phyloP scores from a whole-genome alignment of 2,888 invertebrate genomes.

The Leptinotarsa peninsularis region DNA sequence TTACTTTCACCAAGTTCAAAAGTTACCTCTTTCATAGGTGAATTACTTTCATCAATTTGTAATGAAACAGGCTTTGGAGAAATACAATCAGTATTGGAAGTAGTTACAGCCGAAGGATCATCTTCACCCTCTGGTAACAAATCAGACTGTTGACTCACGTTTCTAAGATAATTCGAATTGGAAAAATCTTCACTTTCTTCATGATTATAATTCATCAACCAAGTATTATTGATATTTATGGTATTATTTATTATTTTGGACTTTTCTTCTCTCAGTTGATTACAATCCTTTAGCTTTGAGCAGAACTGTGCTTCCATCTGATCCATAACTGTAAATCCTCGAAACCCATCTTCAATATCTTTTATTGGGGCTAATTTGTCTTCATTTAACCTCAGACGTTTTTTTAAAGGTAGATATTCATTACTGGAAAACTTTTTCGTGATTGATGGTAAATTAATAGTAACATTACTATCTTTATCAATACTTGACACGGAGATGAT shows the following conservation, averaged over 20 bases:
- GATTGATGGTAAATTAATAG: slow-evolving; percentile 32
- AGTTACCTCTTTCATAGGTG: neutral
- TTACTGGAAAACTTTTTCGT: slow-evolving; percentile 33
- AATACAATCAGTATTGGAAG: neutral
- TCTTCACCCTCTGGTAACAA: neutral
- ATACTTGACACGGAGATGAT: slow-evolving; percentile 26
- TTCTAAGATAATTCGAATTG: neutral
- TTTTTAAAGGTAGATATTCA: slow-evolving; percentile 33
- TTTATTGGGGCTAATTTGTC: slow-evolving; percentile 4
- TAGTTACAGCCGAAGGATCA: neutral
- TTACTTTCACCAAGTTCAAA: neutral
- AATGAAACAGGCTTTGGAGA: slow-evolving; percentile 21
- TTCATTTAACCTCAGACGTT: slow-evolving; percentile 23
- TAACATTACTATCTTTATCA: slow-evolving; percentile 23
- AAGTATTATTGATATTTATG: neutral
- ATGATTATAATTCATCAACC: neutral
- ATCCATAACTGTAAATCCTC: slow-evolving; percentile 20
- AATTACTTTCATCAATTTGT: slow-evolving; percentile 4
- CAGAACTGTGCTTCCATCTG: neutral
- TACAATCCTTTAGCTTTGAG: slow-evolving; percentile 3
- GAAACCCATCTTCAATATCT: slow-evolving; percentile 29
- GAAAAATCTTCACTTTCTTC: neutral
- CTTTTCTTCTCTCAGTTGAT: slow-evolving; percentile 24
- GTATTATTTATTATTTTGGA: neutral
- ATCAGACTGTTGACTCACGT: neutral